phyloP scores from a whole-genome alignment of 2,113 vertebrate species.

The Phyllopteryx taeniolatus region DNA sequence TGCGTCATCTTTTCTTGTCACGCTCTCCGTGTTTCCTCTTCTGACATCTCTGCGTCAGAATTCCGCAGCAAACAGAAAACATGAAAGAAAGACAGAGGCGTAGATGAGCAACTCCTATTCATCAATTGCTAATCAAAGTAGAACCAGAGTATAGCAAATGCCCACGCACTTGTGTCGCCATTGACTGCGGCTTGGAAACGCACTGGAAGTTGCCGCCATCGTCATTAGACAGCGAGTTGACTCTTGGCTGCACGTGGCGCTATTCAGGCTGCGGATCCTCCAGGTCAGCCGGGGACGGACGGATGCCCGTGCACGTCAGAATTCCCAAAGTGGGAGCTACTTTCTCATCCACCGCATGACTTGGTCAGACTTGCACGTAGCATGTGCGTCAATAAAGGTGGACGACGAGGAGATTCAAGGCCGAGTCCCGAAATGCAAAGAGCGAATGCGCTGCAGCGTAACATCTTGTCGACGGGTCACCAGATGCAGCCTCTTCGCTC shows the following conservation, averaged over 20 bases:
- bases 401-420: background rate
- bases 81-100: slow-evolving; percentile 14
- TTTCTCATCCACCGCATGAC: slow-evolving; percentile 2
- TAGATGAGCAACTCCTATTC: slow-evolving; percentile 25
- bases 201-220: slow-evolving; percentile 15
- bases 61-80: slow-evolving; percentile 24
- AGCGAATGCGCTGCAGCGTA: background rate
- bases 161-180: slow-evolving; percentile 20
- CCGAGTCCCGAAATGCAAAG: background rate
- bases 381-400: background rate
- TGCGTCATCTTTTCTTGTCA: slow-evolving; percentile 1
- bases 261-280: slow-evolving; percentile 26
- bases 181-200: slow-evolving; percentile 28
- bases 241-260: slow-evolving; percentile 12
- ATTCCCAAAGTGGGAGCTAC: slow-evolving; percentile 16
- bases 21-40: slow-evolving; percentile 8
- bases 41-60: slow-evolving; percentile 5
- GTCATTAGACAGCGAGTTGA: slow-evolving; percentile 32
- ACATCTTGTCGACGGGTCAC: background rate
- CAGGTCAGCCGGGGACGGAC: slow-evolving; percentile 20
- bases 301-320: slow-evolving; percentile 33
- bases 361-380: background rate
- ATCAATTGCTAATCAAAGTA: slow-evolving; percentile 58
- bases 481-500: background rate
- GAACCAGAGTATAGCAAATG: slow-evolving; percentile 26